Base-by-base conservation (phyloP, 2,113 vertebrate species). In the Shinisaurus crocodilurus region DNA sequence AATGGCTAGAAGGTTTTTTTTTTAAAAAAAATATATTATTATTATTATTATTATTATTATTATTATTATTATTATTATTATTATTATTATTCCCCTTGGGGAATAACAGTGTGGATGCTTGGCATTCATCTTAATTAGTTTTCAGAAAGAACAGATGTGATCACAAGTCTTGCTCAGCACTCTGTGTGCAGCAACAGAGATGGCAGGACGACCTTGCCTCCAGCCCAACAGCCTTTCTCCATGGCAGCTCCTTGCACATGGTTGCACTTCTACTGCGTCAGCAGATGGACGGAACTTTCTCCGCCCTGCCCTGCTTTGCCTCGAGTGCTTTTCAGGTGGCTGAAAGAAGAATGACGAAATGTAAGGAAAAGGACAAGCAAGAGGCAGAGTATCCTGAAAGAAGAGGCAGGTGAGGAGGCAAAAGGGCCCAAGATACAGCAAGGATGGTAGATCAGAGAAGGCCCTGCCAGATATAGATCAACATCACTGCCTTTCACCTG, bases 41-140 rank as follows among this genome's bases (percentile, higher is more conserved):
- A n/a, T n/a, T n/a, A n/a, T n/a, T n/a, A n/a, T n/a, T n/a, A n/a
- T n/a, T n/a, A n/a, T n/a, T n/a, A n/a, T n/a, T n/a, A n/a, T n/a
- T n/a, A n/a, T n/a, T n/a, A n/a, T n/a, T n/a, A n/a, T n/a, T n/a
- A n/a, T n/a, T n/a, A n/a, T n/a, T n/a, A n/a, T n/a, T n/a, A n/a
- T n/a, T n/a, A n/a, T n/a, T n/a, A 92, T 92, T 85, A 18, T 3
- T 0, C 91, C 91, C 92, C 92, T 63, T 50, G 92, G 93, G 93
- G 95, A 96, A 95, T 91, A 94, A 85, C 2, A 0, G 82, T 90
- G 91, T 84, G 91, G 94, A 95, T 93, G 92, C 92, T 94, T 93
- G 95, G 88, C 94, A 95, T 96, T 92, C 92, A 94, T 96, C 95
- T 96, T 95, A 95, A 96, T 96, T 96, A 95, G 91, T 48, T 57